Percentiles rank a stretch among this genome's conserved stretches.
Conservation (phyloP, 2,797 vertebrate genomes). For the Potorous gilbertii region DNA sequence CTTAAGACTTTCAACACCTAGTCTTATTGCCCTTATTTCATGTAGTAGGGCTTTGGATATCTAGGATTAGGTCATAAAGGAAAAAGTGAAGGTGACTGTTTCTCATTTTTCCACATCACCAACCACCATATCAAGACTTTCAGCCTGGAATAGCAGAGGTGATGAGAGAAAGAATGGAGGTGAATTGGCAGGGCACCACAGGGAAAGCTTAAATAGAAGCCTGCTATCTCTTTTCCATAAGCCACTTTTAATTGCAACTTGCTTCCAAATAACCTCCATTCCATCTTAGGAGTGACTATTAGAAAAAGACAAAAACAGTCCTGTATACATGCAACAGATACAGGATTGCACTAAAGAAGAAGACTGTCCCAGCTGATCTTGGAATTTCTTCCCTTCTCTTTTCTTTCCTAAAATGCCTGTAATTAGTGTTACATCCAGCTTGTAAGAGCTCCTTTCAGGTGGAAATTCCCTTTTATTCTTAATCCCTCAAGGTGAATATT, state of each 20-base stretch:
- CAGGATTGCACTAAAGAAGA: not conserved
- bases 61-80: constrained; percentile 52
- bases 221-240: not conserved
- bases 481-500: not conserved
- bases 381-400: constrained; percentile 14
- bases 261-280: not conserved
- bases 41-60: not conserved
- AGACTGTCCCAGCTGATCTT: constrained; percentile 1
- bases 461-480: constrained; percentile 35
- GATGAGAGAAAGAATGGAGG: constrained; percentile 61
- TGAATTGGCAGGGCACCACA: constrained; percentile 38
- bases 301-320: not conserved
- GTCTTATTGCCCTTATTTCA: constrained; percentile 14
- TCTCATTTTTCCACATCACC: constrained; percentile 26
- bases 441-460: not conserved
- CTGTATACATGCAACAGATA: not conserved
- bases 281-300: not conserved
- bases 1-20: constrained; percentile 5
- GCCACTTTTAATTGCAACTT: constrained; percentile 56
- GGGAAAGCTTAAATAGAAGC: constrained; percentile 52
- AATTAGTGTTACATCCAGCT: not conserved
- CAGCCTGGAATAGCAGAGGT: constrained; percentile 32
- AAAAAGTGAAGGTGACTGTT: constrained; percentile 55
- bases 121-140: constrained; percentile 16
- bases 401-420: not conserved